A percentile compares a stretch with the other conserved stretches of the same genome.
Evolutionary conservation across 2,113 vertebrate species (phyloP).

Genomic region (Ictidomys tridecemlineatus): DNA sequence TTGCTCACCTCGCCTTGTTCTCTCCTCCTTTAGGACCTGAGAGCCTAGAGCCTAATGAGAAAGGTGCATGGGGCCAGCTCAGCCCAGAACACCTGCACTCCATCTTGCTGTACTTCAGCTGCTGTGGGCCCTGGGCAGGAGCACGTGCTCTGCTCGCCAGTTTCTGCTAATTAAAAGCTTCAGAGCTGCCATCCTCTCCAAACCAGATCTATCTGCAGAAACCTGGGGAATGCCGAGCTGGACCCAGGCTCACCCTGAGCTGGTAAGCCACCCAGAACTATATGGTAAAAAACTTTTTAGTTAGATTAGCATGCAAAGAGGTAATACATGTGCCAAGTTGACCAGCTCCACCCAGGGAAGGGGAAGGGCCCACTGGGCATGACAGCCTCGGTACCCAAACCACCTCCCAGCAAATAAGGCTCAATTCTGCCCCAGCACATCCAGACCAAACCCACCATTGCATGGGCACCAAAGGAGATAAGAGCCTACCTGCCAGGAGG

Average conservation of each 20-base stretch:
- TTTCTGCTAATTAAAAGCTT: not conserved
- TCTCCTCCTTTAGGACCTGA: not conserved
- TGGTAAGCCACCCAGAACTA: not conserved
- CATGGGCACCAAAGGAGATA: fast-evolving
- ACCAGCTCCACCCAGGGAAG: not conserved
- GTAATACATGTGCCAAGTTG: not conserved
- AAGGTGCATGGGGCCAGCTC: not conserved
- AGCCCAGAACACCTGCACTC: not conserved
- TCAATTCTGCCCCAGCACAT: fast-evolving
- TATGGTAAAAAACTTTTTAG: too few relatives aligned
- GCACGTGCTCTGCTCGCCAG: too few relatives aligned
- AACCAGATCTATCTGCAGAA: not conserved
- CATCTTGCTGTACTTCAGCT: not conserved
- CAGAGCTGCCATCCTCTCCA: not conserved
- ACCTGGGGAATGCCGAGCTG: not conserved
- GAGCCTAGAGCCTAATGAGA: not conserved
- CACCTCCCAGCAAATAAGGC: fast-evolving
- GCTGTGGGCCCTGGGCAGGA: fast-evolving
- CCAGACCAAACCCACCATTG: not conserved
- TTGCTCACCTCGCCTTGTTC: too few relatives aligned
- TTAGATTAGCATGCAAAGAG: too few relatives aligned
- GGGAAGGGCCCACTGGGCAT: not conserved
- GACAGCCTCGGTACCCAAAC: not conserved
- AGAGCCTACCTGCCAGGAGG: not conserved
- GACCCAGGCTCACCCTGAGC: not conserved